Evolutionary conservation across 2,888 invertebrate species (phyloP).

Genomic region (Calameuta idolon): DNA sequence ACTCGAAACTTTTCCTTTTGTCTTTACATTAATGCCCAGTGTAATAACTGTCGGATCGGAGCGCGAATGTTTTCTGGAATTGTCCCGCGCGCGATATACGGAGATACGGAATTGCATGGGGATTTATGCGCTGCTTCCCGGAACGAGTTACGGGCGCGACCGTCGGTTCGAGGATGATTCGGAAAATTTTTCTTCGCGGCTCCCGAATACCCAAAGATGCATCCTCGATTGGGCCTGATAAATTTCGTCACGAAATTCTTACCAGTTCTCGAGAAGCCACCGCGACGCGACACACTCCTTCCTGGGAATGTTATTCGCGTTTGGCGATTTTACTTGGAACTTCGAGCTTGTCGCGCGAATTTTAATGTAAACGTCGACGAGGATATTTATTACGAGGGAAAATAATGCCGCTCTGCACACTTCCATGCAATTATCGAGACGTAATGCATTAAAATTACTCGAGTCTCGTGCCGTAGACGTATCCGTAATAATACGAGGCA

Average conservation of each 20-base stretch:
- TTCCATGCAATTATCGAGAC: background rate
- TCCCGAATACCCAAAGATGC: background rate
- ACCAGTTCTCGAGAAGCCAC: background rate
- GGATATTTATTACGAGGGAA: no score
- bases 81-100: no score
- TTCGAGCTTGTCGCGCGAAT: background rate
- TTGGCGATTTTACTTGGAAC: background rate
- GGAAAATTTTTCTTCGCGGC: background rate
- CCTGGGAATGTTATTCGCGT: background rate
- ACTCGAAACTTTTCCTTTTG: background rate
- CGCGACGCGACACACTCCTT: background rate
- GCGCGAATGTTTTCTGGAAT: background rate
- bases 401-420: background rate
- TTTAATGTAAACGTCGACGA: background rate
- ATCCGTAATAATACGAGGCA: background rate
- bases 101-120: no score
- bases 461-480: background rate
- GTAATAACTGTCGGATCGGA: background rate
- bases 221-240: accelerated
- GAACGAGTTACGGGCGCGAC: background rate
- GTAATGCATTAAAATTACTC: background rate
- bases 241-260: background rate
- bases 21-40: background rate
- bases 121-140: background rate
- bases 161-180: background rate